Percentiles rank a stretch among this genome's conserved stretches.
Conservation (phyloP, 2,888 invertebrate species). For the Syrphus vitripennis region DNA sequence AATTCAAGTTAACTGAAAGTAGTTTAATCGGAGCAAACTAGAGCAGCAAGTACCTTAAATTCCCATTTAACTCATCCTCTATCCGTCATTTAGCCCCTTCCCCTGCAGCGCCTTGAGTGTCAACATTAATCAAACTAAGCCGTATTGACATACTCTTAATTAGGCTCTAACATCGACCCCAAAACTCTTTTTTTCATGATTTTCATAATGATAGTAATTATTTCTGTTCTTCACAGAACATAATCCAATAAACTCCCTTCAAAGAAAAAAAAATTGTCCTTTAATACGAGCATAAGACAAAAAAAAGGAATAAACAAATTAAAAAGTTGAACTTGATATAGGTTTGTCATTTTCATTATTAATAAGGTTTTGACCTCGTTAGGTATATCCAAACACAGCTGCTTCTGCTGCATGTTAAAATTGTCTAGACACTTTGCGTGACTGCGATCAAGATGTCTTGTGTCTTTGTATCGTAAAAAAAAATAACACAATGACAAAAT, state of each 20-base stretch:
- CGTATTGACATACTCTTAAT: no score
- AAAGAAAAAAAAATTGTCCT: not conserved
- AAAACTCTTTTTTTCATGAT: no score
- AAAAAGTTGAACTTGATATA: not conserved
- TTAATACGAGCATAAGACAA: not conserved
- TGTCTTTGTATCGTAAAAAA: not conserved
- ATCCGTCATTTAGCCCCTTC: no score
- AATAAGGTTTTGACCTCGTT: not conserved
- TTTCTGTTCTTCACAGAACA: no score
- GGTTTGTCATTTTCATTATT: not conserved
- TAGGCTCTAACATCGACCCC: no score
- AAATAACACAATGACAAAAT: not conserved
- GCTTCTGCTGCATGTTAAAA: not conserved
- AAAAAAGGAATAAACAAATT: not conserved
- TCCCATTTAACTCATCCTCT: no score
- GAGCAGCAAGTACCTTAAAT: no score
- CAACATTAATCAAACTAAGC: no score
- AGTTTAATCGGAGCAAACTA: no score
- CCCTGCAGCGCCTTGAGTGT: no score
- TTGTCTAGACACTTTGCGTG: constrained; percentile 13
- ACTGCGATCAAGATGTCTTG: not conserved
- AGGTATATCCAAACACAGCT: not conserved
- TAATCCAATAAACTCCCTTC: not conserved
- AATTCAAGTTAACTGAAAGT: no score
- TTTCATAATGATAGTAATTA: no score